Conservation (phyloP, 2,888 invertebrate species). For the Pollenia griseotomentosa region DNA sequence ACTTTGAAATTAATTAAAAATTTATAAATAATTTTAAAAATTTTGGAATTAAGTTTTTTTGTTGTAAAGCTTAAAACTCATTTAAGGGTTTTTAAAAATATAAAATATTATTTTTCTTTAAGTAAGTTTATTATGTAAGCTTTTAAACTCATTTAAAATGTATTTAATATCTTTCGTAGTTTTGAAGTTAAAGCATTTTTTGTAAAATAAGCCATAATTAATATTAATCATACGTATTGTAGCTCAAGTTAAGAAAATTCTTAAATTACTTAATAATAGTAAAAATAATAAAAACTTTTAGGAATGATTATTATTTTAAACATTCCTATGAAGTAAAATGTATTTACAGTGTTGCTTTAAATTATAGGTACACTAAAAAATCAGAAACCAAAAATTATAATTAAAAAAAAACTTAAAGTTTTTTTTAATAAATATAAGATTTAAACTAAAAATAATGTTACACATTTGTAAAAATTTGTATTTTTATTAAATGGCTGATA, state of each 20-base stretch:
- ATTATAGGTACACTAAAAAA: too few species aligned
- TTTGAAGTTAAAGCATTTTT: background rate
- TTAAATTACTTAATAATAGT: too few species aligned
- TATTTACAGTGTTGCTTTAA: too few species aligned
- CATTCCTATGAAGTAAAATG: too few species aligned
- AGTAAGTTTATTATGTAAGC: background rate
- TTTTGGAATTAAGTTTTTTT: too few species aligned
- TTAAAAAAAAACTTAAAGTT: too few species aligned
- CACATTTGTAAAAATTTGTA: too few species aligned
- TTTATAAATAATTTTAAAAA: too few species aligned
- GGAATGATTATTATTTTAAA: background rate
- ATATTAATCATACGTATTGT: slow-evolving; percentile 45
- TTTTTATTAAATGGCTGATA: too few species aligned
- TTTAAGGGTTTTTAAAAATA: background rate
- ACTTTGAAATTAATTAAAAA: background rate
- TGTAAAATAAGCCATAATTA: slow-evolving; percentile 1
- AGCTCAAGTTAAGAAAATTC: background rate
- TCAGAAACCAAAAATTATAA: too few species aligned
- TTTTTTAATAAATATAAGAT: too few species aligned
- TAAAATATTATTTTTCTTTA: background rate
- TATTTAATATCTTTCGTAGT: background rate
- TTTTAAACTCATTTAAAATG: background rate
- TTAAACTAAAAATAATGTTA: too few species aligned
- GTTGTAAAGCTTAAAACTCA: background rate
- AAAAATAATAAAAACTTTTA: background rate